Percentiles rank a stretch among this genome's conserved stretches.
phyloP scores from a whole-genome alignment of 2,888 invertebrate genomes.

The Heteromyza rotundicornis region DNA sequence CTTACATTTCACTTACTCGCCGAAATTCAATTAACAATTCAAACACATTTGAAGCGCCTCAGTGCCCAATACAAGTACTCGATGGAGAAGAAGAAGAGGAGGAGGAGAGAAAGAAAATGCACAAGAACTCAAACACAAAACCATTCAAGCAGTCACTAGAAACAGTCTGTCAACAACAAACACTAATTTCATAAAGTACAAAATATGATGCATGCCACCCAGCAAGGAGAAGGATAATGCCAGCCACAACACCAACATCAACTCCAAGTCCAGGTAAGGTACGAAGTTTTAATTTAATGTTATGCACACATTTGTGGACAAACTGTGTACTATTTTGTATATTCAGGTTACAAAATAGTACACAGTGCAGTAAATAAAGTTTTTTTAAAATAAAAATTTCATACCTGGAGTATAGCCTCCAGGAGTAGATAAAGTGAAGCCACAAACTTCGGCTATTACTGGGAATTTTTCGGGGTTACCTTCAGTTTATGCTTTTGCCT shows the following conservation, averaged over 20 bases:
- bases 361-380: too few species aligned
- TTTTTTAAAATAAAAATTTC: not conserved
- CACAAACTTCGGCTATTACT: not conserved
- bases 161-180: not conserved
- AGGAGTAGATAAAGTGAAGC: too few species aligned
- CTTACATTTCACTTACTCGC: slow-evolving; percentile 2
- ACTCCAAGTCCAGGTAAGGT: too few species aligned
- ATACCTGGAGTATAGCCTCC: too few species aligned
- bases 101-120: not conserved
- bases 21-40: slow-evolving; percentile 4
- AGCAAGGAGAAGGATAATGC: not conserved
- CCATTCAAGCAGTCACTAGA: not conserved
- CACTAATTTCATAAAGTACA: slow-evolving; percentile 3
- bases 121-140: not conserved
- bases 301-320: too few species aligned
- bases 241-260: not conserved
- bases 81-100: not conserved
- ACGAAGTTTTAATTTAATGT: not conserved
- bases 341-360: too few species aligned
- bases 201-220: not conserved
- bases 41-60: not conserved
- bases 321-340: too few species aligned
- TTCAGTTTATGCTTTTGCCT: not conserved
- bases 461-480: too few species aligned
- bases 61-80: not conserved